phyloP scores from a whole-genome alignment of 2,797 vertebrate genomes.

The Vipera ursinii region DNA sequence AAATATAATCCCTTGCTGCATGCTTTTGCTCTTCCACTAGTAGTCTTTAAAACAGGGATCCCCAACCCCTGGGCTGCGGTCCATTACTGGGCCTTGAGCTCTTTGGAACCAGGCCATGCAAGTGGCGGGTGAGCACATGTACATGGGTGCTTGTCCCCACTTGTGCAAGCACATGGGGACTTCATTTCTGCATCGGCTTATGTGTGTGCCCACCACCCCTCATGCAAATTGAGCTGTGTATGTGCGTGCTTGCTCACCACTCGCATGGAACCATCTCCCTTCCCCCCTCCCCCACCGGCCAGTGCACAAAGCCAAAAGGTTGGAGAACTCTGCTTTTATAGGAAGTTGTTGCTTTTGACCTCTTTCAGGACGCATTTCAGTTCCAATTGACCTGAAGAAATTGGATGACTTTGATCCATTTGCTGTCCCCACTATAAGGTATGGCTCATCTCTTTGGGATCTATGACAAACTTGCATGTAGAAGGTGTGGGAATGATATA shows the following conservation, averaged over 20 bases:
- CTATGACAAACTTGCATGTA: not conserved
- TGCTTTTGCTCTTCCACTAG: not conserved
- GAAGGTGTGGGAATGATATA: not conserved
- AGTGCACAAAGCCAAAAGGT: not conserved
- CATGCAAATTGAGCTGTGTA: not conserved
- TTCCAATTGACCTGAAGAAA: constrained; percentile 86
- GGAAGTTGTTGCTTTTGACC: not conserved
- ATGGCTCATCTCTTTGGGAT: not conserved
- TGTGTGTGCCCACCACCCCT: not conserved
- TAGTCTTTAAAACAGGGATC: not conserved
- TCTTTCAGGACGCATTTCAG: constrained; percentile 85
- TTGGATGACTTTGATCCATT: constrained; percentile 89
- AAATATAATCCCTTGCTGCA: not conserved
- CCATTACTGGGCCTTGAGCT: not conserved
- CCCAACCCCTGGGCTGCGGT: not conserved
- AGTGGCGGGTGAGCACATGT: not conserved
- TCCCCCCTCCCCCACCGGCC: not conserved
- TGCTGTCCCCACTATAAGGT: constrained; percentile 92
- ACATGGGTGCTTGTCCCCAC: not conserved
- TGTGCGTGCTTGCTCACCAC: not conserved
- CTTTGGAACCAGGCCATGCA: not conserved
- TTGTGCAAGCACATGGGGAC: not conserved
- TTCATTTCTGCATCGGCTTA: not conserved
- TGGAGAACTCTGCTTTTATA: not conserved
- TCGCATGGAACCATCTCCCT: not conserved